Conservation (phyloP, 2,888 invertebrate species). For the Rhynchonema sp. region DNA sequence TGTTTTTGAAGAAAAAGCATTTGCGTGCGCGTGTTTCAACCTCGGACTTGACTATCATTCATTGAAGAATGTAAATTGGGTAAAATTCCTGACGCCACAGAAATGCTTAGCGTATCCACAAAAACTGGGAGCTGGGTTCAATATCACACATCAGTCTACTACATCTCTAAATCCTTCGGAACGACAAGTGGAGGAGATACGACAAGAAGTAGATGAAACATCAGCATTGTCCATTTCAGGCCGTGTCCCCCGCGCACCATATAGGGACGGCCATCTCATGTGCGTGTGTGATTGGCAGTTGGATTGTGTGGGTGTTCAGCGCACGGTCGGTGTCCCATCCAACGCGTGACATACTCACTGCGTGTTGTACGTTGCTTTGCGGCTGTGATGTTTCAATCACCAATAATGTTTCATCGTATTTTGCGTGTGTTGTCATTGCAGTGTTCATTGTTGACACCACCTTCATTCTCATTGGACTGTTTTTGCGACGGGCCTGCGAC, state of each 20-base stretch:
- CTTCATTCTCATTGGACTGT: background rate
- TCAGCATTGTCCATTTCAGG: too few species aligned
- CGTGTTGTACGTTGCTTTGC: background rate
- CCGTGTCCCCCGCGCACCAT: background rate
- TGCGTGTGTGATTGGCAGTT: background rate
- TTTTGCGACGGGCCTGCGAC: background rate
- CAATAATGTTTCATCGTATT: background rate
- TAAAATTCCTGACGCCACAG: too few species aligned
- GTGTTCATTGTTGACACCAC: background rate
- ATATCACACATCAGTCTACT: too few species aligned
- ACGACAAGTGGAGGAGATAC: too few species aligned
- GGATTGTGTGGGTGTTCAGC: background rate
- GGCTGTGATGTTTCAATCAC: background rate
- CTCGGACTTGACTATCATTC: too few species aligned
- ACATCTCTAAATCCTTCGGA: too few species aligned
- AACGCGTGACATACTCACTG: background rate
- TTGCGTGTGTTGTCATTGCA: background rate
- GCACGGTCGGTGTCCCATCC: background rate
- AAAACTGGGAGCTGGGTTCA: too few species aligned
- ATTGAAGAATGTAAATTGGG: too few species aligned
- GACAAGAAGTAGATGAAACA: too few species aligned
- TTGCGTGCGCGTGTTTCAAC: too few species aligned
- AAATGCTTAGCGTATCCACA: too few species aligned
- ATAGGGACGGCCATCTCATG: background rate
- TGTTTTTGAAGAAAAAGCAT: too few species aligned